Evolutionary conservation across 2,113 vertebrate genomes (phyloP).

Genomic region (Malurus cyaneus): DNA sequence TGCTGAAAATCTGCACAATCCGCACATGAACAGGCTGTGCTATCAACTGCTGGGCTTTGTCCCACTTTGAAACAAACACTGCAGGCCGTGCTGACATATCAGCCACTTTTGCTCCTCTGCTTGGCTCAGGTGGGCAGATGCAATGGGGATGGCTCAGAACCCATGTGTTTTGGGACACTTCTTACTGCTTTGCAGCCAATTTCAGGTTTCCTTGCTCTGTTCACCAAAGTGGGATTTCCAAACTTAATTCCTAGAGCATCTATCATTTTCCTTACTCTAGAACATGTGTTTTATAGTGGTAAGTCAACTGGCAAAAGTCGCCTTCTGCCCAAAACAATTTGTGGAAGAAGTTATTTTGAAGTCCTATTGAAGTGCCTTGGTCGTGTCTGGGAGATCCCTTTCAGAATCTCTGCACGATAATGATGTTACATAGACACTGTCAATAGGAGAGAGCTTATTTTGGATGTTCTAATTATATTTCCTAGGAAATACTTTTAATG

Average conservation of each 20-base stretch:
- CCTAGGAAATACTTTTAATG: not conserved
- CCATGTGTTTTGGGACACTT: not conserved
- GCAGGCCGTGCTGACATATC: not conserved
- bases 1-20: not conserved
- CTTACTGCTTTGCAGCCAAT: not conserved
- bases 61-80: not conserved
- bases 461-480: not conserved
- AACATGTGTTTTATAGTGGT: accelerated
- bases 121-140: not conserved
- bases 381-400: not conserved
- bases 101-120: not conserved
- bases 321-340: not conserved
- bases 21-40: accelerated
- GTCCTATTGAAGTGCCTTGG: not conserved
- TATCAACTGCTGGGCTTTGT: not conserved
- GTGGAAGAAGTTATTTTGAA: not conserved
- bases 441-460: not conserved
- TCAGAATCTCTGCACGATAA: not conserved
- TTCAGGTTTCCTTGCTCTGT: not conserved
- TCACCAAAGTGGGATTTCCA: not conserved
- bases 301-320: not conserved
- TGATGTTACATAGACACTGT: not conserved
- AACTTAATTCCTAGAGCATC: not conserved
- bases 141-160: not conserved
- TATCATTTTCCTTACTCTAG: not conserved